Evolutionary conservation across 2,888 invertebrate species (phyloP), one percentile per base, ranked within the genome.

Genomic region (Crioceris asparagi): DNA sequence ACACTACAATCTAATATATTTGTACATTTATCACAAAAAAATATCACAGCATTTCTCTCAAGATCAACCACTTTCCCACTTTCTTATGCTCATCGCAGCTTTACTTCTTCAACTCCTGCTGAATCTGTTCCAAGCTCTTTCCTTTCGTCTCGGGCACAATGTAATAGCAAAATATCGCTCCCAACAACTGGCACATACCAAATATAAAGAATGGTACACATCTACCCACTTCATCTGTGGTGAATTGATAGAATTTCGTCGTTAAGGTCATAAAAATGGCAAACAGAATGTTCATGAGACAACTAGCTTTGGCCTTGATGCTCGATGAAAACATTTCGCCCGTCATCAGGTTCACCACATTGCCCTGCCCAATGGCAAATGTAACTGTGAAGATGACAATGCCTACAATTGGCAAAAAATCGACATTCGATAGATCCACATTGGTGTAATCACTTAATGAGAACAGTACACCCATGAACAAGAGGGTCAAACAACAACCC

Each of bases 71-170:
- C n/a, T n/a, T n/a, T n/a, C n/a, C n/a, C n/a, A n/a, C n/a, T n/a
- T 21, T 21, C 8, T 7, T 7, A 8, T 21, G 6, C 21, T 21
- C 6, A 21, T 21, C 6, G 8, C 21, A 10, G 29, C 19, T 30
- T 17, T 14, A 33, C 23, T 40, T 44, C 43, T 55, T 56, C n/a
- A 60, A 38, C 34, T 48, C 45, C 36, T 51, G 49, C 43, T 61
- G 61, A 17, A 61, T 61, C 34, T 58, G 53, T 37, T 60, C 59
- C 36, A 62, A 38, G 4, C 59, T 56, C 40, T 57, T 56, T 2
- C 57, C 60, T 44, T 57, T 60, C 4, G 62, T 62, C 49, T 61
- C 61, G 1, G 58, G 57, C 4, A 61, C 45, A 26, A 45, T 46
- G 14, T 44, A 48, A 30, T 50, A 50, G 29, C 47, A 53, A 19